Conservation (phyloP, 2,113 vertebrate species). For the Ahaetulla prasina region DNA sequence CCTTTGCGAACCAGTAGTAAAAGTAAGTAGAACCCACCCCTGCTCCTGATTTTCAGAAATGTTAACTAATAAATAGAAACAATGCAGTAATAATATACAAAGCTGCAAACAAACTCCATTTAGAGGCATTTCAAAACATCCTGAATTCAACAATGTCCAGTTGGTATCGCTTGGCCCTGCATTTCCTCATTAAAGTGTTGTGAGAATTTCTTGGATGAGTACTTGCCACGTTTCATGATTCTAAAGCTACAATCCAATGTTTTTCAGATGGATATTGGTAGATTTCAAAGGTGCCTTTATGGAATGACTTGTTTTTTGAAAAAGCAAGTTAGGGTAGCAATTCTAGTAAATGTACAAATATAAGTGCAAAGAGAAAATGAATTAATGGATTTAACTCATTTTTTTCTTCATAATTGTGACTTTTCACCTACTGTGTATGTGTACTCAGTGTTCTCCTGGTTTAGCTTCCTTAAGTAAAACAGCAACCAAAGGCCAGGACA, state of each 20-base stretch:
- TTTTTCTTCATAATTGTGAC: not conserved
- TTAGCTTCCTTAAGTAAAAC: conserved; percentile 1
- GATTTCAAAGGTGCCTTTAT: not conserved
- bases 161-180: not conserved
- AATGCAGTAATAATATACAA: not conserved
- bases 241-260: not conserved
- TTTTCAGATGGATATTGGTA: not conserved
- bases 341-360: not conserved
- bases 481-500: fast-evolving
- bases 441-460: not conserved
- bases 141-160: not conserved
- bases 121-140: not conserved
- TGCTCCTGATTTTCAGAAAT: too few relatives aligned
- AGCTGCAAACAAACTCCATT: not conserved
- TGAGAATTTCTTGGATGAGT: not conserved
- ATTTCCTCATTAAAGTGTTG: not conserved
- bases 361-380: not conserved
- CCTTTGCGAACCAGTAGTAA: too few relatives aligned
- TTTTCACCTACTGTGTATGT: not conserved
- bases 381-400: not conserved
- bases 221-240: not conserved
- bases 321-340: not conserved
- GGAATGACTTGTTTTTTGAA: not conserved
- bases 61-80: not conserved
- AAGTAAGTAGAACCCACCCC: too few relatives aligned